phyloP scores from a whole-genome alignment of 2,888 invertebrate genomes.

The Lithophane socia region DNA sequence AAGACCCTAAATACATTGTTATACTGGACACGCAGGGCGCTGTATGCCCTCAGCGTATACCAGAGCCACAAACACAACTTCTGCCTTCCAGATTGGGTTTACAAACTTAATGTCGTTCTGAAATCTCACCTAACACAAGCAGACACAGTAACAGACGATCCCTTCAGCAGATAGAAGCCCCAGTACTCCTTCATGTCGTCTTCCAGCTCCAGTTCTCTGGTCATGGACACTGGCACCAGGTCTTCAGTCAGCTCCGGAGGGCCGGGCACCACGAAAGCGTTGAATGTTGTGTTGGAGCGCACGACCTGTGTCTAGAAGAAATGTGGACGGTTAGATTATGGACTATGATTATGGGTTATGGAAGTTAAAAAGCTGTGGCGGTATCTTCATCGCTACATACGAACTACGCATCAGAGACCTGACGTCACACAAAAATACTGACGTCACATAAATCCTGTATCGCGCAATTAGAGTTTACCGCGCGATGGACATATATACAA shows the following conservation, averaged over 20 bases:
- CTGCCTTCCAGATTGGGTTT: no score
- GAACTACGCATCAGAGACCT: no score
- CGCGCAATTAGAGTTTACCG: no score
- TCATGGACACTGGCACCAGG: conserved; percentile 92
- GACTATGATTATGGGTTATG: neutral
- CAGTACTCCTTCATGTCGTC: conserved; percentile 96
- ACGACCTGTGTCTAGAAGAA: conserved; percentile 92
- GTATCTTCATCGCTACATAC: no score
- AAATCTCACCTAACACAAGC: conserved; percentile 92
- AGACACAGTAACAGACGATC: conserved; percentile 93
- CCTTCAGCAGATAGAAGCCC: conserved; percentile 94
- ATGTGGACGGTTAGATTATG: neutral
- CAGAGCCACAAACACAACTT: no score
- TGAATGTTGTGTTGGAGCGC: conserved; percentile 93
- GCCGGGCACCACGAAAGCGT: conserved; percentile 93
- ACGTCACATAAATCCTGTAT: no score
- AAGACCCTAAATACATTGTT: no score
- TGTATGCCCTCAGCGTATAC: no score
- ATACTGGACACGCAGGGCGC: no score
- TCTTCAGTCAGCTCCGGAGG: conserved; percentile 91
- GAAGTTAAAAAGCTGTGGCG: neutral
- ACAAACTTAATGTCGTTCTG: no score
- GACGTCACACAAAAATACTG: no score
- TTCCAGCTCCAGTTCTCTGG: conserved; percentile 92
- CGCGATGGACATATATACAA: no score